Base-by-base conservation (phyloP, 2,888 invertebrate species). In the Spodoptera littoralis region DNA sequence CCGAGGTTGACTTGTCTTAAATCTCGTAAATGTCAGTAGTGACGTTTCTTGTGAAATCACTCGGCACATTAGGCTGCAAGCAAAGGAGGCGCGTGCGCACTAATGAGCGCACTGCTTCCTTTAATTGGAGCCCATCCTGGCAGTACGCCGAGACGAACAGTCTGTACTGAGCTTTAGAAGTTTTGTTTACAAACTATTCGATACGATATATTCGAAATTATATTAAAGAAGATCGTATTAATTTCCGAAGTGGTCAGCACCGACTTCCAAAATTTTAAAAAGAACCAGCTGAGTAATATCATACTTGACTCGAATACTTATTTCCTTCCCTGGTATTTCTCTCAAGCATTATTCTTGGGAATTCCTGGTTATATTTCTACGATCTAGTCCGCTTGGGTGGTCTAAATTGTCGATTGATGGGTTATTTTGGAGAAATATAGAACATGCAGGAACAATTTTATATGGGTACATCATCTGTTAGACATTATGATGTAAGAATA, bases 81-180 rank as follows among this genome's bases (percentile, higher is more conserved):
- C 41, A 18, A 52, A 49, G 48, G 52, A 60, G 52, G 51, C 67
- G 67, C 43, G 30, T 67, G 61, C 49, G 61, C 55, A 50, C 42
- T 67, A 67, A 73, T 61, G 60, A 56, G 36, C 52, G 43, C 45
- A 36, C 36, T n/a, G 27, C 36, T 70, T 72, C 67, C 73, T 65
- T 42, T 43, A 45, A 71, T 24, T 24, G 47, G 41, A 60, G 60
- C 27, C 45, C 51, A 60, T 55, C 60, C 67, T 70, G 67, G 67
- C 70, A 55, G 18, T 11, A 18, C 18, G 55, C 68, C 68, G 61
- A 61, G 47, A 48, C 42, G 36, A 12, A 8, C 13, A 4, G 36
- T 36, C 42, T 18, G 42, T 22, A 41, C 13, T n/a, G 13, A 22
- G 5, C n/a, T 41, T 30, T 36, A 36, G 47, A 13, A 11, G 24